phyloP scores from a whole-genome alignment of 2,797 vertebrate genomes.

The Novumbra hubbsi region DNA sequence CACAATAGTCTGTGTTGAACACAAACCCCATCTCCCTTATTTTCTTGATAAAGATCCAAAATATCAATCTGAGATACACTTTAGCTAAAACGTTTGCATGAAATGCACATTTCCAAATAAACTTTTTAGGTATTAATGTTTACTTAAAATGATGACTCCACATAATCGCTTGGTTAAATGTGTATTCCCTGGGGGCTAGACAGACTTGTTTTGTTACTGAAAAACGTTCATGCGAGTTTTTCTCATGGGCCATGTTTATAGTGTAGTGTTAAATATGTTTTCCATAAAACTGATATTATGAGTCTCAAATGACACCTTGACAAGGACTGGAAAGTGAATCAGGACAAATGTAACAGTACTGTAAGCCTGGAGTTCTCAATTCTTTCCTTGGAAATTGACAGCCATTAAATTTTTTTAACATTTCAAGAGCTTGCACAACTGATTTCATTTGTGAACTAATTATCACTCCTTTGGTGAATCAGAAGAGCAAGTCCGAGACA shows the following conservation, averaged over 20 bases:
- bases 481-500: too few species aligned
- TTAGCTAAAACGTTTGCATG: too few species aligned
- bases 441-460: too few species aligned
- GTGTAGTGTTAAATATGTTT: background rate
- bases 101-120: background rate
- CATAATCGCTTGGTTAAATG: background rate
- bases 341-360: slow-evolving; percentile 49
- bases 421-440: too few species aligned
- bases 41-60: background rate
- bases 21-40: slow-evolving; percentile 37
- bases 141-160: background rate
- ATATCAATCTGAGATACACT: background rate
- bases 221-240: background rate
- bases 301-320: slow-evolving; percentile 52
- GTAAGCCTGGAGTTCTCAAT: slow-evolving; percentile 34
- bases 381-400: too few species aligned
- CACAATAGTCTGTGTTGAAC: slow-evolving; percentile 57
- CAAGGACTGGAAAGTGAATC: slow-evolving; percentile 48
- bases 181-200: background rate
- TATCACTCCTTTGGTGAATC: too few species aligned
- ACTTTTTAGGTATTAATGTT: background rate
- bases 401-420: too few species aligned
- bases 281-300: slow-evolving; percentile 44
- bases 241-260: background rate
- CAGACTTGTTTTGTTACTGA: background rate